Base-by-base conservation (phyloP, 2,113 vertebrate genomes). In the Neotoma lepida region DNA sequence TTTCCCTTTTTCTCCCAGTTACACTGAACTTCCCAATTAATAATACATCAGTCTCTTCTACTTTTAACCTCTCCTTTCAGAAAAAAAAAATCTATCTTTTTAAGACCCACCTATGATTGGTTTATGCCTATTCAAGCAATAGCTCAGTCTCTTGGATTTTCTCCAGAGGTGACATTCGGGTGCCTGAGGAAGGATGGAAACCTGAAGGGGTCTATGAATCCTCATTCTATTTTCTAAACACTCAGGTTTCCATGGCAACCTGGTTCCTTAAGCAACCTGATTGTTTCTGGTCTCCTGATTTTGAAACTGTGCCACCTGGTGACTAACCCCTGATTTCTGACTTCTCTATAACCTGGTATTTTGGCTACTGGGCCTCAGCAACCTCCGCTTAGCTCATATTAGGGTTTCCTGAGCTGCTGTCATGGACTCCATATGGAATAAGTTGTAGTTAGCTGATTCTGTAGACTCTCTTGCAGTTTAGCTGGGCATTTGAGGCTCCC, bases 71-170 rank as follows among this genome's bases (percentile, higher is more conserved):
- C 4, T 90, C 39, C 18, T 90, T 94, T 84, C 56, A 49, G 35
- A 73, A 93, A 90, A 84, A 90, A 84, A 58, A 94, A 76, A n/a
- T 58, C 74, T 86, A 18, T 41, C 35, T 39, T 39, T 86, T 87
- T 39, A 18, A 82, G 17, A 76, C 81, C 77, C 86, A 26, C 8
- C 58, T 82, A 71, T 33, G 86, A 4, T 68, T 46, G 24, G 35
- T 17, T 39, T 54, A 35, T 54, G 1, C 64, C 5, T 81, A 6
- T 93, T 90, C 35, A 77, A 28, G 46, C 56, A 63, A n/a, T 26
- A 80, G 30, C 9, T 88, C 6, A 39, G 7, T 41, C 30, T 76
- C n/a, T 94, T 70, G 66, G 30, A 26, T 68, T 66, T 66, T 92
- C 49, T 92, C 64, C 13, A 35, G 70, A 54, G 24, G 22, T 61